Base-by-base conservation (phyloP, 2,113 vertebrate species). In the Silurus glanis region DNA sequence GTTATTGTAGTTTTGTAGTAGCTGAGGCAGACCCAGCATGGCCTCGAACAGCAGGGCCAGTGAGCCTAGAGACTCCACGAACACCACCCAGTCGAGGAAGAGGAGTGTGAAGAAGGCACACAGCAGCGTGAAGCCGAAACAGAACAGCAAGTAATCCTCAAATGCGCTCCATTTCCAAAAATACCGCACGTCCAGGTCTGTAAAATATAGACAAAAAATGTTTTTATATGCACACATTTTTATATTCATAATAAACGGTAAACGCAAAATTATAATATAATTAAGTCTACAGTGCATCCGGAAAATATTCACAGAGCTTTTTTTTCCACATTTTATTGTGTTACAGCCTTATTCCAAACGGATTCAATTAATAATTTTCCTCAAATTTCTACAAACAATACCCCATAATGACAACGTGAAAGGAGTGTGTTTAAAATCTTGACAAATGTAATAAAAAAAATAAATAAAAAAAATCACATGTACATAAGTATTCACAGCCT, bases 111-210 rank as follows among this genome's bases (percentile, higher is more conserved):
- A 4, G 72, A 94, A 89, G 0, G 95, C 91, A 64, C 94, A 94
- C n/a, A 93, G 62, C 74, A 95, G 85, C 0, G 91, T 94, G 86
- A 96, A 93, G 88, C 91, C 90, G 0, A 95, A 93, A 87, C 95
- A 96, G 92, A 95, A 96, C 58, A 95, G 90, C 79, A 96, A 89
- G 89, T 96, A 96, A 91, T 96, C 95, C 86, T 95, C 94, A 59
- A 96, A 95, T 0, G 88, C 90, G 10, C 89, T 95, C 96, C 95
- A 96, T 90, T 90, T 92, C 96, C 96, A 96, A 89, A 96, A 96
- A 91, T 95, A 94, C 6, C 85, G 84, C 0, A 93, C 25, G 83
- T 95, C 92, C 88, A 96, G 87, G 74, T 96, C 96, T 96, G 88
- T 4, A 21, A 53, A 17, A 51, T n/a, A 58, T 37, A 45, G 9